Conservation (phyloP, 2,888 invertebrate genomes). For the Machimus atricapillus region DNA sequence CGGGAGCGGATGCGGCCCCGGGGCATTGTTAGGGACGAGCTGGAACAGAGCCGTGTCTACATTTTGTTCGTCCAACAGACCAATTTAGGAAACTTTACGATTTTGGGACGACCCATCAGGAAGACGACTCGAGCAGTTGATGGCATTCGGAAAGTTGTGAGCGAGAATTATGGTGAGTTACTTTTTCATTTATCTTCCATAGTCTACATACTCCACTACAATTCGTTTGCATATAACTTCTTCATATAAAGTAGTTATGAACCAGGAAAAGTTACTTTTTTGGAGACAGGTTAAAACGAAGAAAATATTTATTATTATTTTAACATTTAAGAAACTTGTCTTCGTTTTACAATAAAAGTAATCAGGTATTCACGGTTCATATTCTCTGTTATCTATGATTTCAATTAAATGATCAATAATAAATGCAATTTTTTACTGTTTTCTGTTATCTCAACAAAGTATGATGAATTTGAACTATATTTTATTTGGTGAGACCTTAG, state of each 20-base stretch:
- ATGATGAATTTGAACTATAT: too few relatives aligned
- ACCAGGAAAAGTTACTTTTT: too few relatives aligned
- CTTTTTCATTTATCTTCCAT: neutral
- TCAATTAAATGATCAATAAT: too few relatives aligned
- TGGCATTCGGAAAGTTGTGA: slow-evolving; percentile 60
- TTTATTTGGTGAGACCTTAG: too few relatives aligned
- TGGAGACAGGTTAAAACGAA: neutral
- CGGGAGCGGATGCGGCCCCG: slow-evolving; percentile 58
- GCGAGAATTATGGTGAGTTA: slow-evolving; percentile 63
- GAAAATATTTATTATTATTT: neutral
- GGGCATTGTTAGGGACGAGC: slow-evolving; percentile 55
- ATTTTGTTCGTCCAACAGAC: slow-evolving; percentile 62
- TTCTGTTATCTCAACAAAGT: too few relatives aligned
- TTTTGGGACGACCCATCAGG: slow-evolving; percentile 61
- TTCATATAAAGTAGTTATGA: neutral
- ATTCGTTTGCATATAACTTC: neutral
- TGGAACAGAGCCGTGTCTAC: slow-evolving; percentile 60
- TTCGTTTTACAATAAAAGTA: too few relatives aligned
- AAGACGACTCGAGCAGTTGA: slow-evolving; percentile 57
- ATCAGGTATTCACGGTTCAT: too few relatives aligned
- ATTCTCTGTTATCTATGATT: too few relatives aligned
- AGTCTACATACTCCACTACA: neutral
- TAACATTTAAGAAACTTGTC: too few relatives aligned
- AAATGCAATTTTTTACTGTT: too few relatives aligned
- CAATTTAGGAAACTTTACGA: slow-evolving; percentile 60